Evolutionary conservation across 2,113 vertebrate genomes (phyloP).

Genomic region (Aegotheles bennettii): DNA sequence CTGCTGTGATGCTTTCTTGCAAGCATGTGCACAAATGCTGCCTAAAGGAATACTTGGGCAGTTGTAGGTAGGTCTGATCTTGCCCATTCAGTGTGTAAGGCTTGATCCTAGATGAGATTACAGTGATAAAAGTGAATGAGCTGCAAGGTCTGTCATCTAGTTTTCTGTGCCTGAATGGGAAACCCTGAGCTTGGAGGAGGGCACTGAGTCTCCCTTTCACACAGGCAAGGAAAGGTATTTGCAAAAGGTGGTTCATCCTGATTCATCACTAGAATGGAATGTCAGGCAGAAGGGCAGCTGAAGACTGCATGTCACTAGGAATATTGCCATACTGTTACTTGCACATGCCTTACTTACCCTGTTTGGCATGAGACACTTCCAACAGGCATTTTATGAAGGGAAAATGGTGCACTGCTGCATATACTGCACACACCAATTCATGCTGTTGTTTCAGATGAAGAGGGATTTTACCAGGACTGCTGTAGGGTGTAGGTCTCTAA

Average conservation of each 20-base stretch:
- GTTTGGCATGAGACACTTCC: neutral
- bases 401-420: neutral
- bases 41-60: neutral
- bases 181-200: fast-evolving
- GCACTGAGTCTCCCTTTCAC: fast-evolving
- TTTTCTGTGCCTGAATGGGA: neutral
- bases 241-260: neutral
- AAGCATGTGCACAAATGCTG: neutral
- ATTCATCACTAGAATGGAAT: neutral
- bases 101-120: neutral
- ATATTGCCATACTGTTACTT: neutral
- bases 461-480: neutral
- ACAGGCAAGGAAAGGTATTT: neutral
- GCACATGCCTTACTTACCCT: fast-evolving
- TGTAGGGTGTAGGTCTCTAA: neutral
- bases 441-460: neutral
- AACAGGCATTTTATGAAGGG: neutral
- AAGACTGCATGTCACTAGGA: neutral
- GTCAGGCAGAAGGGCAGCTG: neutral
- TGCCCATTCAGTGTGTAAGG: neutral
- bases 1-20: neutral
- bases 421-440: fast-evolving
- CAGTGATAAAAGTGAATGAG: neutral
- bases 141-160: neutral
- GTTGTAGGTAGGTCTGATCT: neutral